These are phyloP conservation scores for Ophion ventricosus DNA, from an alignment of 2,888 invertebrate species.

Conservation along the genomic window DNA sequence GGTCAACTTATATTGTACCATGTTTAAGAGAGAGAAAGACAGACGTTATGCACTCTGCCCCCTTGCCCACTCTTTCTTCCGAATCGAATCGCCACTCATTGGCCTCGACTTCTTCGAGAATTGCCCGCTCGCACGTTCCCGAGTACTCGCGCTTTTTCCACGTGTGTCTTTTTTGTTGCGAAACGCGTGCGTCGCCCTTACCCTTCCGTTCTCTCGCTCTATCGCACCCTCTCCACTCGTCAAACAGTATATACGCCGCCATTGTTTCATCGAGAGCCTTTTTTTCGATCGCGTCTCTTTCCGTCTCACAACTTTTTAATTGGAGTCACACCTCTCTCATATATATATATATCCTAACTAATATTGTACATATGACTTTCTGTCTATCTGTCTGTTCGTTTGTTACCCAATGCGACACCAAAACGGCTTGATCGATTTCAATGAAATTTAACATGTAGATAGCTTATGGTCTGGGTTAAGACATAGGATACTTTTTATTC, in stretches of 20 bases:
- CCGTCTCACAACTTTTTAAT: background rate
- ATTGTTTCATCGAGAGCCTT: background rate
- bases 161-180: slow-evolving; percentile 32
- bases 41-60: background rate
- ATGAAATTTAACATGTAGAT: too few relatives aligned
- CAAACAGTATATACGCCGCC: background rate
- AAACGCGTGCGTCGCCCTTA: slow-evolving; percentile 23
- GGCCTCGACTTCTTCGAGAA: slow-evolving; percentile 59
- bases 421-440: too few relatives aligned
- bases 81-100: slow-evolving; percentile 59
- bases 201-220: background rate
- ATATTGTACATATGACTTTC: too few relatives aligned
- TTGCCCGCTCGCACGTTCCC: slow-evolving; percentile 57
- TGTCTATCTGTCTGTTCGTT: too few relatives aligned
- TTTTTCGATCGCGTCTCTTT: background rate
- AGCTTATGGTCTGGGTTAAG: too few relatives aligned
- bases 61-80: slow-evolving; percentile 15
- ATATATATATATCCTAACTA: background rate
- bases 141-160: slow-evolving; percentile 42
- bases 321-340: background rate
- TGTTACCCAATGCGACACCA: too few relatives aligned
- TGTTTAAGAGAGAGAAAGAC: background rate
- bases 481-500: too few relatives aligned
- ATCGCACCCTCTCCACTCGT: background rate
- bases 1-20: background rate